Base-by-base conservation (phyloP, 2,113 vertebrate species). In the Lanius ludovicianus region DNA sequence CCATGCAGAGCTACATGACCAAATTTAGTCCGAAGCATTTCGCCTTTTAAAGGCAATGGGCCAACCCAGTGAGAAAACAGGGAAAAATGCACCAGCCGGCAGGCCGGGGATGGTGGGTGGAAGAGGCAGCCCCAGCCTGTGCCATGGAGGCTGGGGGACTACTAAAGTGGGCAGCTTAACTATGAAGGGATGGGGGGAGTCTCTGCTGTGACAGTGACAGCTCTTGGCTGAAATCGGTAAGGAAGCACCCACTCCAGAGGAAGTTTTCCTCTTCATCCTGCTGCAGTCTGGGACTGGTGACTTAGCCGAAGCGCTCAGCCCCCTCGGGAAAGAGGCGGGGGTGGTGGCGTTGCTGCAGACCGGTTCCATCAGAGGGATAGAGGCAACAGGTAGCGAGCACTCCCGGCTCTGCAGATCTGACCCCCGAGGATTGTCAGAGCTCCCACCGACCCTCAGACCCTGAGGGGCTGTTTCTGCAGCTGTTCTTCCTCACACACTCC, bases 1-100 rank as follows among this genome's bases (percentile, higher is more conserved):
- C 99, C 98, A 98, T 98, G 97, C 97, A 98, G 98, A 98, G 99
- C 98, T 98, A 95, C 98, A 99, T 99, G 99, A 98, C 99, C 99
- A 99, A 99, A 99, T 99, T 99, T 99, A 99, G 99, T 98, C 90
- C 94, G 97, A 98, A 98, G 98, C 98, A 98, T 98, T 99, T 98
- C 97, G 98, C 98, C 99, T 99, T 99, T 99, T 99, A 99, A 99
- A 99, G 99, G 99, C 98, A 99, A 98, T 98, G 97, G 98, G 96
- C 98, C 96, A 97, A 95, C 24, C 87, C 92, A 90, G 91, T 95
- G 97, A 97, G 96, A 96, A 98, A 98, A 98, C 98, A 98, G 50
- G 92, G 96, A 98, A 97, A 98, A 98, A 98, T 95, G 95, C 93
- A 87, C 60, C 52, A 91, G 94, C 84, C 85, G 96, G 95, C 95